phyloP scores from a whole-genome alignment of 2,888 invertebrate species.

The Andrena chrysosceles region DNA sequence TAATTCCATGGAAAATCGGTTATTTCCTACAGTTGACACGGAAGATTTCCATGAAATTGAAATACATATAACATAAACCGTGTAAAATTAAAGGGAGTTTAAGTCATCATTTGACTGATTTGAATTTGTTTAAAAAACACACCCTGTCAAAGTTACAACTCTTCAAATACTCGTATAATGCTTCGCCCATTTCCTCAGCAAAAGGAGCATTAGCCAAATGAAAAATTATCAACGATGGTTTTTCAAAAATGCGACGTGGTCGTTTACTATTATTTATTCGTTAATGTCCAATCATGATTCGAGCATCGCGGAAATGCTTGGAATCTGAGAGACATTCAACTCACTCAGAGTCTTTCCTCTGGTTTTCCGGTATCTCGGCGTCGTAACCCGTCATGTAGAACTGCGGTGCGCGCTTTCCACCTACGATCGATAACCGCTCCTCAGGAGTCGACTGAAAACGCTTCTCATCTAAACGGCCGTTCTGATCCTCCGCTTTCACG shows the following conservation, averaged over 20 bases:
- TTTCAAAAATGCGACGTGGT: background rate
- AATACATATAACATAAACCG: too few species aligned
- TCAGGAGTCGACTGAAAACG: conserved; percentile 96
- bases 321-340: conserved; percentile 81
- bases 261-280: background rate
- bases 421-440: conserved; percentile 96
- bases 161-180: background rate
- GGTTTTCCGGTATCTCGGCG: conserved; percentile 98
- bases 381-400: conserved; percentile 98
- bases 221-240: background rate
- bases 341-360: conserved; percentile 98
- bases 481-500: conserved; percentile 98
- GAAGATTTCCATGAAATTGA: too few species aligned
- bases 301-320: background rate
- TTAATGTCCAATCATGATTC: background rate
- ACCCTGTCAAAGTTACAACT: too few species aligned
- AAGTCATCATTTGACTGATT: too few species aligned
- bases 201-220: background rate
- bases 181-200: background rate
- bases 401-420: conserved; percentile 99
- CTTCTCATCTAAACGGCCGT: conserved; percentile 95
- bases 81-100: too few species aligned
- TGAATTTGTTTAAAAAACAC: too few species aligned
- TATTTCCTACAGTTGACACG: too few species aligned
- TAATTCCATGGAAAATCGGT: too few species aligned